Conservation (phyloP, 2,113 vertebrate species). For the Candoia aspera region DNA sequence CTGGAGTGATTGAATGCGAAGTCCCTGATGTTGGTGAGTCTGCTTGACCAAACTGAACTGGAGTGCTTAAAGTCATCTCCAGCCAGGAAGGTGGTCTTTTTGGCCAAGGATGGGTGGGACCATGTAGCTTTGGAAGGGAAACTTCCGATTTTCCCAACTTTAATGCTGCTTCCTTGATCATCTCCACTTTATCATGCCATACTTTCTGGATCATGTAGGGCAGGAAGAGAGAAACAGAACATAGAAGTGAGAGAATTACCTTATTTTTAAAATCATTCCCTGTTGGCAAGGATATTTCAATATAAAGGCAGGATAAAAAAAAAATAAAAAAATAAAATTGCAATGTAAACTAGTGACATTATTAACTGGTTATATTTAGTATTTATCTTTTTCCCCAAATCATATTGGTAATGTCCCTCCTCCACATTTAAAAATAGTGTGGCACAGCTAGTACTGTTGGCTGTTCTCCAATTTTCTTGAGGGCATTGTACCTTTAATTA, state of each 20-base stretch:
- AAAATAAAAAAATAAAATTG: no score
- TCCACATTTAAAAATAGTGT: no score
- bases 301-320: no score
- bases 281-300: neutral
- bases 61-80: neutral
- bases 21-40: constrained; percentile 46
- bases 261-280: neutral
- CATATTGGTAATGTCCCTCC: no score
- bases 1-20: constrained; percentile 12
- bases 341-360: neutral
- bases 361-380: neutral
- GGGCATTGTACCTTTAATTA: no score
- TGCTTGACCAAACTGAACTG: neutral
- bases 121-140: neutral
- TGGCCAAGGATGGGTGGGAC: neutral
- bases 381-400: no score
- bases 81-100: neutral
- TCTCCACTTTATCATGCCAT: neutral
- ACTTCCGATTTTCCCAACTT: neutral
- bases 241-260: neutral
- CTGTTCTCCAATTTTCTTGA: no score
- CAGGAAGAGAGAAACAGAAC: neutral
- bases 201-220: neutral
- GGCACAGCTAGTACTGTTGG: no score
- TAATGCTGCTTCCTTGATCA: neutral